Evolutionary conservation across 2,797 vertebrate species (phyloP).

Genomic region (Spondyliosoma cantharus): DNA sequence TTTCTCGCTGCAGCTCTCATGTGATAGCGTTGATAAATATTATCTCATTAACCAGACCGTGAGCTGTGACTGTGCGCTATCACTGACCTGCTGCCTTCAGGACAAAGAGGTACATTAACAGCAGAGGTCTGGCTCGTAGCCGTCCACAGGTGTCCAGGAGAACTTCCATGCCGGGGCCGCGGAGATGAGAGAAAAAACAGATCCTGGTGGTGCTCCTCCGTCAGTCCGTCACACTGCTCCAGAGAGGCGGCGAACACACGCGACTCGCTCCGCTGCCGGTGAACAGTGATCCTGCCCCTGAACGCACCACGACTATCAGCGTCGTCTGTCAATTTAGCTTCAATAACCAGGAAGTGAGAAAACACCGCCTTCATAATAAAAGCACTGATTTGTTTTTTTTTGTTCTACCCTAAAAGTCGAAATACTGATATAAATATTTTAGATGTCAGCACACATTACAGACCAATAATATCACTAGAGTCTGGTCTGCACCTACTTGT

Average conservation of each 20-base stretch:
- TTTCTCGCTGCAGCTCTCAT: not conserved
- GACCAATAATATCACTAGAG: not conserved
- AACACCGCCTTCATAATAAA: constrained; percentile 4
- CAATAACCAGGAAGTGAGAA: not conserved
- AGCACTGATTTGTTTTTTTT: not conserved
- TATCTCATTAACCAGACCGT: constrained; percentile 27
- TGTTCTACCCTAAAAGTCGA: too few species aligned
- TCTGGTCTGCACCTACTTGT: too few species aligned
- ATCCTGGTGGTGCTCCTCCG: fast-evolving
- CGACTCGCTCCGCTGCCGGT: not conserved
- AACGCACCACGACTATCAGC: not conserved
- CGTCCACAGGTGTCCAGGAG: constrained; percentile 23
- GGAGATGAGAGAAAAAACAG: not conserved
- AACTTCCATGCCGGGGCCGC: constrained; percentile 44
- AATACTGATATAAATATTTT: too few species aligned
- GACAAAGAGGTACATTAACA: constrained; percentile 42
- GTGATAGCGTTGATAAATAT: constrained; percentile 39
- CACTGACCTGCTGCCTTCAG: constrained; percentile 66
- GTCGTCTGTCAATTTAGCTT: not conserved
- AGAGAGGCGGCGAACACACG: fast-evolving
- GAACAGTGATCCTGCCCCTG: not conserved
- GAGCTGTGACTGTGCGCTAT: too few species aligned
- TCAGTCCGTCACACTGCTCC: not conserved
- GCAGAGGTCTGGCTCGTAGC: constrained; percentile 13
- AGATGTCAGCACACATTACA: not conserved